phyloP scores from a whole-genome alignment of 92 coral and sea anemone genomes.

The Actinernus sp. region DNA sequence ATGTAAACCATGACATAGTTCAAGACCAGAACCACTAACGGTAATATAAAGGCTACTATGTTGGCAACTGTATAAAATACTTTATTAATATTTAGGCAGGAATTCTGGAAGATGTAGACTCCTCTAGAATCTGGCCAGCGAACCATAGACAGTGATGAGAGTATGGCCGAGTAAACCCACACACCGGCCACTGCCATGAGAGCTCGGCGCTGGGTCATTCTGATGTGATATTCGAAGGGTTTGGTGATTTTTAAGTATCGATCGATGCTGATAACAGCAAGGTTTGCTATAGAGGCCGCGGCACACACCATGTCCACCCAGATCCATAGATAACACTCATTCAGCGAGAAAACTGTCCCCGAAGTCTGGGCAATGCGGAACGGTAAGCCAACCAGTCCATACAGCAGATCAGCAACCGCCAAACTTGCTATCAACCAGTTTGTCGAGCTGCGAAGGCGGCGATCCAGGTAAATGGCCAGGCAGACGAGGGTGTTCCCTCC shows the following conservation, averaged over 20 bases:
- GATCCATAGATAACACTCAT: constrained; percentile 76
- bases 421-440: constrained; percentile 96
- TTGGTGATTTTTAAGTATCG: constrained; percentile 93
- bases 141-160: constrained; percentile 77
- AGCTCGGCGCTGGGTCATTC: constrained; percentile 80
- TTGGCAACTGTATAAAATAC: constrained; percentile 93
- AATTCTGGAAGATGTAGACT: neutral
- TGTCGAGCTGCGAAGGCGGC: constrained; percentile 88
- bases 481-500: constrained; percentile 88
- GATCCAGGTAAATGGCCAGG: constrained; percentile 84
- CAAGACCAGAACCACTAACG: constrained; percentile 72
- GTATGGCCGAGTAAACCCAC: constrained; percentile 76
- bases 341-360: constrained; percentile 40
- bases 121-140: constrained; percentile 65
- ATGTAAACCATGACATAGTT: constrained; percentile 82
- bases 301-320: constrained; percentile 95
- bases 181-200: constrained; percentile 73
- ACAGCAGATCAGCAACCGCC: constrained; percentile 91
- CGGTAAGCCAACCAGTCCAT: constrained; percentile 70
- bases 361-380: constrained; percentile 71
- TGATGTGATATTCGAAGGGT: constrained; percentile 84
- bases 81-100: constrained; percentile 64
- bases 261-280: constrained; percentile 93
- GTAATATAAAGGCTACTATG: constrained; percentile 85
- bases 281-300: constrained; percentile 92